Percentiles rank a stretch among this genome's conserved stretches.
phyloP scores from a whole-genome alignment of 2,797 vertebrate genomes.

The Alauda arvensis region DNA sequence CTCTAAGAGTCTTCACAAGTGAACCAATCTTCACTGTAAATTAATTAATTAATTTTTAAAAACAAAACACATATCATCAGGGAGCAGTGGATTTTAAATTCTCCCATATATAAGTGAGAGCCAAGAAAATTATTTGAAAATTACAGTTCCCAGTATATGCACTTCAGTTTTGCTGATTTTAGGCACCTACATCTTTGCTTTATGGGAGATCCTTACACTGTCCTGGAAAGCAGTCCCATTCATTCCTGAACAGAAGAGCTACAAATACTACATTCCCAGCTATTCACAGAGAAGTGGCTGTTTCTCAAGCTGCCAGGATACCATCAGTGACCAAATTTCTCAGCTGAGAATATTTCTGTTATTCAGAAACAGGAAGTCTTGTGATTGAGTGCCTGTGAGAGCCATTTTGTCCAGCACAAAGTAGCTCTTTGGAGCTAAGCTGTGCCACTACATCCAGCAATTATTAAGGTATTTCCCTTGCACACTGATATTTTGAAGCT shows the following conservation, averaged over 20 bases:
- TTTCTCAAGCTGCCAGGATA: background rate
- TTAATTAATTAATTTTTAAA: background rate
- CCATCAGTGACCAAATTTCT: background rate
- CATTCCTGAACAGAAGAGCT: background rate
- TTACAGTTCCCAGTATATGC: background rate
- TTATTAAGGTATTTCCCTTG: background rate
- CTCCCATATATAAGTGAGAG: background rate
- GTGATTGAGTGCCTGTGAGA: background rate
- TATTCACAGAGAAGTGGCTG: background rate
- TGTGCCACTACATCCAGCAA: background rate
- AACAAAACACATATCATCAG: background rate
- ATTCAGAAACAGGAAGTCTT: background rate
- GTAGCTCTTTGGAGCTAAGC: background rate
- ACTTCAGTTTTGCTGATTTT: background rate
- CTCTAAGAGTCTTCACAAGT: background rate
- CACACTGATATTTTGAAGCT: background rate
- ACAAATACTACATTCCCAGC: background rate
- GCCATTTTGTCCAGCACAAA: background rate
- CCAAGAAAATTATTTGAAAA: background rate
- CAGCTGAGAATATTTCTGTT: background rate
- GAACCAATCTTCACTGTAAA: background rate
- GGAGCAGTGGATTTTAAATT: background rate
- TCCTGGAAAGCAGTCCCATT: background rate
- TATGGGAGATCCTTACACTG: background rate
- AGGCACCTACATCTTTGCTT: background rate